Percentiles rank a stretch among this genome's conserved stretches.
Conservation (phyloP, 1,140 invertebrate species). For the Microplitis demolitor region DNA sequence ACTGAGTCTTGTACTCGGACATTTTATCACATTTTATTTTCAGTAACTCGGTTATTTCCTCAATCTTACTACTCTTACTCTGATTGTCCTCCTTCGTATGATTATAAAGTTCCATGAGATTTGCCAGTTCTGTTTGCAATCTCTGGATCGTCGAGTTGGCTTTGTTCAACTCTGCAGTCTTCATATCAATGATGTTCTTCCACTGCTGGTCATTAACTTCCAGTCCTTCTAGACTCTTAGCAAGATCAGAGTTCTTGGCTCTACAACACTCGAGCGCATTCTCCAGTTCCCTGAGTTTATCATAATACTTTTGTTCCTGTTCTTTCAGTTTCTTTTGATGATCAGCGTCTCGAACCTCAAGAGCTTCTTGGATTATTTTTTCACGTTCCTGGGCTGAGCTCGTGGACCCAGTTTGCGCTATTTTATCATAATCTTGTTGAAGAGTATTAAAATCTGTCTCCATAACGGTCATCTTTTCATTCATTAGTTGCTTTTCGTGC, state of each 20-base stretch:
- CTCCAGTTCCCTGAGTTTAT: conserved; percentile 37
- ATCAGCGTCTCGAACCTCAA: conserved; percentile 42
- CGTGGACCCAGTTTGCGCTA: conserved; percentile 8
- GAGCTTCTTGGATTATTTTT: conserved; percentile 27
- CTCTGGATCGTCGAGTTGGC: conserved; percentile 27
- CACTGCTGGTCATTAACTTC: conserved; percentile 40
- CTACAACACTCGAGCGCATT: conserved; percentile 35
- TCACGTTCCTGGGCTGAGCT: conserved; percentile 42
- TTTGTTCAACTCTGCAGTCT: conserved; percentile 36
- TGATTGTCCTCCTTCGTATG: conserved; percentile 35
- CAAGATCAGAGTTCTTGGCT: conserved; percentile 42
- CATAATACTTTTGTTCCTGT: conserved; percentile 35
- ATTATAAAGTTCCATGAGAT: conserved; percentile 34
- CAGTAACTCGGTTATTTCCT: conserved; percentile 42
- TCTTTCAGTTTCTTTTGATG: conserved; percentile 35
- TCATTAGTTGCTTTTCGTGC: conserved; percentile 44
- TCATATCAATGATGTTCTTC: conserved; percentile 43
- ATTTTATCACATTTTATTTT: conserved; percentile 51
- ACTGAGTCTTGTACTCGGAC: conserved; percentile 49
- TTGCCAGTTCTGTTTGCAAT: conserved; percentile 34
- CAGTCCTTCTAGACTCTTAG: conserved; percentile 40
- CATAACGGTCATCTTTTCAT: conserved; percentile 38
- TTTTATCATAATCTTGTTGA: conserved; percentile 43
- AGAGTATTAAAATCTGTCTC: conserved; percentile 41
- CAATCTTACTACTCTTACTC: conserved; percentile 36